Evolutionary conservation across 1,140 invertebrate genomes (phyloP), one percentile per base, ranked within the genome.

Genomic region (Drosophila insularis): DNA sequence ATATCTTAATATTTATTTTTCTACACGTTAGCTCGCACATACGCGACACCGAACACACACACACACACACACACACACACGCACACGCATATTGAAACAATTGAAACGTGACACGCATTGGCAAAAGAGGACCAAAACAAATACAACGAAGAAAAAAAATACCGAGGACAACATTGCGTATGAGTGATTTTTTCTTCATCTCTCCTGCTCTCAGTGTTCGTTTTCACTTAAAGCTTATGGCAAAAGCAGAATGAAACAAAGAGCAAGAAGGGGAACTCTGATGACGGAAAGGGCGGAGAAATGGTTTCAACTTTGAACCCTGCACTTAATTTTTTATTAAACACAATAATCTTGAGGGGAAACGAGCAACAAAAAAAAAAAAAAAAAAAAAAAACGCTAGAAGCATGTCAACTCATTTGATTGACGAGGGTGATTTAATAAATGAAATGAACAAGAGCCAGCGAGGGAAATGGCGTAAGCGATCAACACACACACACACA

Each of bases 361-460:
- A 72, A 58, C 63, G 53, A 31, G 10, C 32, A 27, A 27, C 27
- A 54, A n/a, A 7, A 56, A 74, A 74, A 74, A 68, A 40, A 65
- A 61, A 32, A 40, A 65, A 61, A 32, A 56, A 61, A 58, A 74
- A 60, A 69, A 75, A 59, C 27, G 27, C 73, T 54, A 72, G 75
- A 75, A 75, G 73, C 76, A 89, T 82, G 79, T 87, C 79, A 87
- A 87, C 79, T 69, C 81, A 89, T 71, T 89, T 87, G 82, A 87
- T 87, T 86, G 82, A 87, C 82, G 82, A 87, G 82, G 82, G 82
- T 87, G 82, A 87, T 89, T 87, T 87, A 87, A 87, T 87, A 87
- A 77, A 73, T 71, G 67, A 87, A 81, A 75, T 68, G 71, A 71
- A 71, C 58, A 62, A 63, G 65, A 56, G 50, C 37, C 31, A 58